Conservation (phyloP, 35 echinoderm and acorn worm genomes). For the Anneissia japonica region DNA sequence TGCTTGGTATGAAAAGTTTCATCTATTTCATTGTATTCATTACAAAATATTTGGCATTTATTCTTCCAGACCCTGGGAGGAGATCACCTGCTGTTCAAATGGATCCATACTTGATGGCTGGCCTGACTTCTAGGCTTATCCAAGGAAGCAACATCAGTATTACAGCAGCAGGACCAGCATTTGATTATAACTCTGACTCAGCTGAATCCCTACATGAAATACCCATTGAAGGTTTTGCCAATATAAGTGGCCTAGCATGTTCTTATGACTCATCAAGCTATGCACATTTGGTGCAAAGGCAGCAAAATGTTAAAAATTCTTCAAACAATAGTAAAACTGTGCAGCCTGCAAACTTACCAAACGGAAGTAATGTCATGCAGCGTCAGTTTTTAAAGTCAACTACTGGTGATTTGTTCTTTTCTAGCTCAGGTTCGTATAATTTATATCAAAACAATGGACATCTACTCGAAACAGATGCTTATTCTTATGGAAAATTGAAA, state of each 20-base stretch:
- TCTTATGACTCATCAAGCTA: not conserved
- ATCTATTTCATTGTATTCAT: too few relatives aligned
- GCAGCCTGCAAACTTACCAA: too few relatives aligned
- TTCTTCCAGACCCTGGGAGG: not conserved
- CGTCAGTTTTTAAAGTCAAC: too few relatives aligned
- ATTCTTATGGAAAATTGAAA: not conserved
- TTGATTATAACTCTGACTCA: not conserved
- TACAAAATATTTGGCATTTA: too few relatives aligned
- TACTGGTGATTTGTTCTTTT: too few relatives aligned
- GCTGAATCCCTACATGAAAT: not conserved
- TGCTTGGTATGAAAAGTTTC: too few relatives aligned
- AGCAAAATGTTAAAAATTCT: not conserved
- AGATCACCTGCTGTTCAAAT: not conserved
- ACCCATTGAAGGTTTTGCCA: not conserved
- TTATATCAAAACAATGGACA: not conserved
- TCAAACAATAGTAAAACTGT: too few relatives aligned
- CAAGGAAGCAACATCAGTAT: not conserved
- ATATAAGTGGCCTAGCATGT: not conserved
- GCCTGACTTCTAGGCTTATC: not conserved
- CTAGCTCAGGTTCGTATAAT: not conserved
- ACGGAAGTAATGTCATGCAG: not conserved
- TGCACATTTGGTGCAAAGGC: not conserved
- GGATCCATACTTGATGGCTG: not conserved
- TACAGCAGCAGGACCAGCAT: not conserved
- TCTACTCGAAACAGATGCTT: not conserved